Conservation (phyloP, 2,888 invertebrate species). For the Bedellia somnulentella region DNA sequence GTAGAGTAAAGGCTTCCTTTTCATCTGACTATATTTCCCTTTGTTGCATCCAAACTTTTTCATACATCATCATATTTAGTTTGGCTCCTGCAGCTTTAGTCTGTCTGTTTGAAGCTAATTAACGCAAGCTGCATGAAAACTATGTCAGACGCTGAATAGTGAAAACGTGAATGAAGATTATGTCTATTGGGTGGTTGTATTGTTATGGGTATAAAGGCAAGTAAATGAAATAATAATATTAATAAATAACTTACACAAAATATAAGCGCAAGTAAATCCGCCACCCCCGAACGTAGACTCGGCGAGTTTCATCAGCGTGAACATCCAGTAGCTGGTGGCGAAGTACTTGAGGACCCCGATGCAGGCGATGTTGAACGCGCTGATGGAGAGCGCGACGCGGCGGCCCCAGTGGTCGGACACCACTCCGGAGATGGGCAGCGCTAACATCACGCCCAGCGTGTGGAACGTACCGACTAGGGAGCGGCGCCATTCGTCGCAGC, state of each 20-base stretch:
- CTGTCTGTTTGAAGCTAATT: too few relatives aligned
- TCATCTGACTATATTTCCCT: too few relatives aligned
- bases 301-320: conserved; percentile 69
- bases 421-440: conserved; percentile 70
- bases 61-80: too few relatives aligned
- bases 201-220: too few relatives aligned
- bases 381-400: conserved; percentile 61
- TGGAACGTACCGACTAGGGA: conserved; percentile 74
- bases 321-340: conserved; percentile 69
- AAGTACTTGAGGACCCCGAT: conserved; percentile 70
- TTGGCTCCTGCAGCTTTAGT: too few relatives aligned
- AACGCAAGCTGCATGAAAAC: too few relatives aligned
- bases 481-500: conserved; percentile 71
- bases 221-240: too few relatives aligned
- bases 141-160: too few relatives aligned
- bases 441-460: conserved; percentile 71
- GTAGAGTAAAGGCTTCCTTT: too few relatives aligned
- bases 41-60: too few relatives aligned
- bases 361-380: conserved; percentile 64
- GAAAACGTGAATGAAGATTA: too few relatives aligned
- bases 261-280: conserved; percentile 72
- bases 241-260: conserved; percentile 67
- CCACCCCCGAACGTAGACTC: conserved; percentile 72
- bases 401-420: conserved; percentile 76
- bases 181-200: too few relatives aligned